These are phyloP conservation scores for Oscheius onirici DNA, from an alignment of 2,888 invertebrate genomes.

Conservation along the genomic window DNA sequence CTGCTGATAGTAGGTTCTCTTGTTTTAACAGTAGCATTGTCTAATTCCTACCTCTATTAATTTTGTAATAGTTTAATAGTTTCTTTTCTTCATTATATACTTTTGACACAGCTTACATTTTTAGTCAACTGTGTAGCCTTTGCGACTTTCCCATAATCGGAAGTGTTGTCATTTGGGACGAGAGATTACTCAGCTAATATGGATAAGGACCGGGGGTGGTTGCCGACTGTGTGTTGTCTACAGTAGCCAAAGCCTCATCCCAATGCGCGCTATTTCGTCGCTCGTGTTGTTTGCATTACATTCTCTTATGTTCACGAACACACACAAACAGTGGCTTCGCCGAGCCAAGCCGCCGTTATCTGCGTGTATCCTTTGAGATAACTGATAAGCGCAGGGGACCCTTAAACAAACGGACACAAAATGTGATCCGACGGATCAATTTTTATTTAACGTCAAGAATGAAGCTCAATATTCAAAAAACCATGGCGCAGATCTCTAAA, in stretches of 20 bases:
- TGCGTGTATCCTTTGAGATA: conserved; percentile 27
- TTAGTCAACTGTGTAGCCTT: neutral
- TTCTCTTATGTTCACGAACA: conserved; percentile 36
- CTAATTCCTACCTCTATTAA: too few species aligned
- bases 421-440: neutral
- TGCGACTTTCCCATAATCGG: conserved; percentile 14
- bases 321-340: conserved; percentile 33
- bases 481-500: too few species aligned
- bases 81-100: too few species aligned
- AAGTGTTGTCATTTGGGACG: conserved; percentile 19
- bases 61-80: too few species aligned
- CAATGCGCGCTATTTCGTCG: conserved; percentile 24
- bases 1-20: neutral
- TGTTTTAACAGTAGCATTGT: too few species aligned
- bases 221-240: conserved; percentile 29
- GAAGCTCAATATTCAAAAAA: too few species aligned
- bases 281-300: conserved; percentile 34
- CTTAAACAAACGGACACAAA: neutral
- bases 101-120: too few species aligned
- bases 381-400: conserved; percentile 26
- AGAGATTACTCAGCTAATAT: conserved; percentile 23
- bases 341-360: conserved; percentile 26
- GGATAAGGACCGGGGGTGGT: conserved; percentile 27
- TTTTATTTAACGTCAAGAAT: too few species aligned
- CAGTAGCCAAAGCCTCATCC: conserved; percentile 21